phyloP scores from a whole-genome alignment of 2,113 vertebrate species.

The Platysteira castanea region DNA sequence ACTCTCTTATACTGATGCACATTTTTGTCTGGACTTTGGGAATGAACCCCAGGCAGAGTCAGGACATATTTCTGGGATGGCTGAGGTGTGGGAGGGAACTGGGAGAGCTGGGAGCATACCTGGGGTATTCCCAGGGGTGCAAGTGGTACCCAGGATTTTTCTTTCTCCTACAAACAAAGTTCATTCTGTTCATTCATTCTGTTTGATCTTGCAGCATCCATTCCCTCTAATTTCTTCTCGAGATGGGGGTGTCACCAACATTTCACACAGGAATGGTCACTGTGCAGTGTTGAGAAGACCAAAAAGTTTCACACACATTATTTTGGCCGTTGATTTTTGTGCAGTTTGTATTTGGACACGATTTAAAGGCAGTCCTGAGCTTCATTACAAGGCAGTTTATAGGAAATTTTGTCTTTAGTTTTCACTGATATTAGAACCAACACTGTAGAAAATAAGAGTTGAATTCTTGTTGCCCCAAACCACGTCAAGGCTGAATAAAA shows the following conservation, averaged over 20 bases:
- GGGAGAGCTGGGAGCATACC: neutral
- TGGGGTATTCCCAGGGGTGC: neutral
- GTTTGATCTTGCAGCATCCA: neutral
- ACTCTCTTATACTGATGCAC: neutral
- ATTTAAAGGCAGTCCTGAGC: neutral
- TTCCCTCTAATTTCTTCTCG: neutral
- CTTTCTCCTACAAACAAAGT: neutral
- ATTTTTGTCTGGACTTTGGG: neutral
- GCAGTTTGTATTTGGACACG: neutral
- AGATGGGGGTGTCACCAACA: neutral
- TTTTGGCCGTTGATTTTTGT: neutral
- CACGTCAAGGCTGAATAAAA: neutral
- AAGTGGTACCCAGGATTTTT: neutral
- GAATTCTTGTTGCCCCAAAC: neutral
- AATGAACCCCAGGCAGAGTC: neutral
- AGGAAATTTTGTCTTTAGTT: neutral
- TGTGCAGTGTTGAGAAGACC: fast-evolving
- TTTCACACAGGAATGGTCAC: neutral
- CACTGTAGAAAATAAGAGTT: neutral
- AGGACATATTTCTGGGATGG: neutral
- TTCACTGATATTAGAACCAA: neutral
- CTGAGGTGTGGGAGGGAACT: neutral
- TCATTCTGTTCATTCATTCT: neutral
- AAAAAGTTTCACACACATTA: neutral
- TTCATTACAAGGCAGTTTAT: neutral